These are phyloP conservation scores for Apotomis betuletana DNA, from an alignment of 2,888 invertebrate genomes.

Conservation along the genomic window DNA sequence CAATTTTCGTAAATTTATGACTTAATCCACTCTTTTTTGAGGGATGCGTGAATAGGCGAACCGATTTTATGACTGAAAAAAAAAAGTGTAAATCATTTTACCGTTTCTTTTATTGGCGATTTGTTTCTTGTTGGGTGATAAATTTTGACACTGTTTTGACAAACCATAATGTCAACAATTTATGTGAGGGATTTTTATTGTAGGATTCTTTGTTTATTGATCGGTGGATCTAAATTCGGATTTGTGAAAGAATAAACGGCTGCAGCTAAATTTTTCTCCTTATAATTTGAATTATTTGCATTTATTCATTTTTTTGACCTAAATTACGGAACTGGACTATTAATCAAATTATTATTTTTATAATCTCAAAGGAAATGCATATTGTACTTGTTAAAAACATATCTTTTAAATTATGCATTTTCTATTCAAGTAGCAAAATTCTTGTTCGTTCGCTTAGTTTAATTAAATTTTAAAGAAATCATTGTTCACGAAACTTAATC, in stretches of 20 bases:
- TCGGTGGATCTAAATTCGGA: not conserved
- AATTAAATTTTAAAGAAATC: too few relatives aligned
- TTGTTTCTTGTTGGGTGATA: constrained; percentile 61
- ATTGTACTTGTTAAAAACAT: too few relatives aligned
- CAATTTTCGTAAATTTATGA: constrained; percentile 80
- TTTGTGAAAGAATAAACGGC: not conserved
- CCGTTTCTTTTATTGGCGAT: constrained; percentile 61
- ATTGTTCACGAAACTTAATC: not conserved
- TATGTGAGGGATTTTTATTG: constrained; percentile 19
- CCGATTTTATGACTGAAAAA: constrained; percentile 52
- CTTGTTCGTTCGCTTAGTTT: too few relatives aligned
- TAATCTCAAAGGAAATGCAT: too few relatives aligned
- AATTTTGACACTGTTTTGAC: constrained; percentile 48
- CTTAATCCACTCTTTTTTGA: constrained; percentile 63
- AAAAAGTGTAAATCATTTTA: constrained; percentile 58
- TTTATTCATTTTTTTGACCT: too few relatives aligned
- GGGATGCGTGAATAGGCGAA: constrained; percentile 47
- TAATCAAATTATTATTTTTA: too few relatives aligned
- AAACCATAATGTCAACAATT: constrained; percentile 31
- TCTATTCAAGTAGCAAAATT: too few relatives aligned
- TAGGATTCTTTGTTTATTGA: not conserved
- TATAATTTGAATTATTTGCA: not conserved
- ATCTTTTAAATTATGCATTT: too few relatives aligned
- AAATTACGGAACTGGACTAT: too few relatives aligned
- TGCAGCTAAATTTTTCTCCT: not conserved